Percentiles rank a stretch among this genome's conserved stretches.
phyloP scores from a whole-genome alignment of 2,888 invertebrate species.

The Brenthis daphne region DNA sequence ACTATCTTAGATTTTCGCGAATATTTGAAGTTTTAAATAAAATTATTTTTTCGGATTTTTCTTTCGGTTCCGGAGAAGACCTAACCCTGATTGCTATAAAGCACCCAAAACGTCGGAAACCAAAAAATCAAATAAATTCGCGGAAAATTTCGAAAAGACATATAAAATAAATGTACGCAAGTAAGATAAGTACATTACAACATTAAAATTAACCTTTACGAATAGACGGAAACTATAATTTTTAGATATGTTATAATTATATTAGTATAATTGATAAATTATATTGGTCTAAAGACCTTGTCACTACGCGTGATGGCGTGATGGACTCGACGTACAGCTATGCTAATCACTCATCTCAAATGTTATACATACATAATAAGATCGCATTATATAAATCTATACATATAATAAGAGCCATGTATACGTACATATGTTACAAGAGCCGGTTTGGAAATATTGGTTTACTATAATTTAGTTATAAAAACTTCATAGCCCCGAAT shows the following conservation, averaged over 20 bases:
- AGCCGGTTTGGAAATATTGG: neutral
- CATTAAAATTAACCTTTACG: neutral
- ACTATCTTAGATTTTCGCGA: too few relatives aligned
- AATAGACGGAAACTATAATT: neutral
- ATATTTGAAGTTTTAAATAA: too few relatives aligned
- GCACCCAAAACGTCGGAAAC: too few relatives aligned
- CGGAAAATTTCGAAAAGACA: too few relatives aligned
- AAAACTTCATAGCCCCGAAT: too few relatives aligned
- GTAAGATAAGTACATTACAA: too few relatives aligned
- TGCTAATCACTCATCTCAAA: constrained; percentile 4
- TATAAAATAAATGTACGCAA: too few relatives aligned
- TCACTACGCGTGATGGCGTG: constrained; percentile 1
- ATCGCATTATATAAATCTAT: neutral
- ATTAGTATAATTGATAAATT: neutral
- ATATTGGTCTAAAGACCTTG: neutral
- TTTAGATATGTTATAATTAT: neutral
- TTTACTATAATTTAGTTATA: too few relatives aligned
- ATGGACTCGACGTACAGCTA: neutral
- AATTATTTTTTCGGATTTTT: too few relatives aligned
- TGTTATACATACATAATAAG: constrained; percentile 5
- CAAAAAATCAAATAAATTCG: too few relatives aligned
- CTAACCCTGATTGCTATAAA: too few relatives aligned
- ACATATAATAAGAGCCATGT: neutral
- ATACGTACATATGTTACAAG: neutral
- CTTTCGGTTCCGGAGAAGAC: too few relatives aligned